These are phyloP conservation scores for Habrosyne pyritoides DNA, from an alignment of 2,888 invertebrate species.

Conservation along the genomic window DNA sequence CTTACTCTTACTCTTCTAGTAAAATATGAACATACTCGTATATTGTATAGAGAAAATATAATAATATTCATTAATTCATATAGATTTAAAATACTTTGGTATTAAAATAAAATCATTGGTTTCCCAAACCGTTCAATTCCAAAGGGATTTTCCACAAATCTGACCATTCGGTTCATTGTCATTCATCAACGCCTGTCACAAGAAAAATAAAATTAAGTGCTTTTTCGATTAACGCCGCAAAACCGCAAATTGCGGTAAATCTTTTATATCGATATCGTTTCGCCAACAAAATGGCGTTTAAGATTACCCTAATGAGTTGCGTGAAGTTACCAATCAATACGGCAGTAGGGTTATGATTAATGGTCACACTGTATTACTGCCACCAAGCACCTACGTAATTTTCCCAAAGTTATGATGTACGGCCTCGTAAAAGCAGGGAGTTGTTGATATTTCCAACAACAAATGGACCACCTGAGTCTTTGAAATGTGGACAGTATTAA, in stretches of 20 bases:
- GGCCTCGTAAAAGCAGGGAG: conserved; percentile 36
- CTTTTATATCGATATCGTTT: not conserved
- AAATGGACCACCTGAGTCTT: conserved; percentile 48
- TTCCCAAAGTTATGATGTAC: conserved; percentile 36
- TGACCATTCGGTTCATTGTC: not conserved
- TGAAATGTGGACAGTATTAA: conserved; percentile 49
- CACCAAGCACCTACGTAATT: conserved; percentile 24
- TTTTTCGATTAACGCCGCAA: not conserved
- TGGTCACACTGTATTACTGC: conserved; percentile 11
- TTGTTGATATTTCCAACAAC: conserved; percentile 41
- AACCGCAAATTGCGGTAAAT: not conserved
- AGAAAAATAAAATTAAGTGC: conserved; percentile 2
- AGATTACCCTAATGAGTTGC: conserved; percentile 1
- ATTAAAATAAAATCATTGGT: too few relatives aligned
- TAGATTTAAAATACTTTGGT: too few relatives aligned
- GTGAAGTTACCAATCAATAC: conserved; percentile 26
- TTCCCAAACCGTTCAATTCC: not conserved
- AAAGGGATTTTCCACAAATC: conserved; percentile 1
- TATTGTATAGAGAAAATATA: too few relatives aligned
- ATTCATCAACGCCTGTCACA: not conserved
- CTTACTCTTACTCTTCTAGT: too few relatives aligned
- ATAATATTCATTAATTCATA: too few relatives aligned
- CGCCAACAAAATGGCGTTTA: conserved; percentile 2
- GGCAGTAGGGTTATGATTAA: conserved; percentile 22
- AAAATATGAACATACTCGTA: too few relatives aligned